A percentile compares a stretch with the other conserved stretches of the same genome.
These are phyloP conservation scores for Drosophila pegasa DNA, from an alignment of 2,888 invertebrate genomes.

Conservation along the genomic window DNA sequence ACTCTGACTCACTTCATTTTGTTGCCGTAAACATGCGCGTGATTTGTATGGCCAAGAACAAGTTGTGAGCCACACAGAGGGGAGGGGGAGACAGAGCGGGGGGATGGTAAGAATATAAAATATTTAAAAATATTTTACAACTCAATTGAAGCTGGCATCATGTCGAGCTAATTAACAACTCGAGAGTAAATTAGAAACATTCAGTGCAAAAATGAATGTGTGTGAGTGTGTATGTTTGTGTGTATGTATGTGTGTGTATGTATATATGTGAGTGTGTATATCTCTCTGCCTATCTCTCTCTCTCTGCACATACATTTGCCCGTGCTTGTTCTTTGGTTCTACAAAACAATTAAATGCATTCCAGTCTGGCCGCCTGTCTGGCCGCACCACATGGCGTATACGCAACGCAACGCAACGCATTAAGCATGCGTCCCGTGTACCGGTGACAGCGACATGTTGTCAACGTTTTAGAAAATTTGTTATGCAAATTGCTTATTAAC, in stretches of 20 bases:
- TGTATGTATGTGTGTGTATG: neutral
- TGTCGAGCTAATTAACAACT: constrained; percentile 65
- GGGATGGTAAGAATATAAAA: no score
- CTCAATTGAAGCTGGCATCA: neutral
- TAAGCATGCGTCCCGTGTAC: constrained; percentile 49
- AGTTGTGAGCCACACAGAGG: neutral
- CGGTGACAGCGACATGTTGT: constrained; percentile 55
- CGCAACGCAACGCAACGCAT: constrained; percentile 55
- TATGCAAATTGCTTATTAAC: constrained; percentile 82
- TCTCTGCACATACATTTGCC: no score
- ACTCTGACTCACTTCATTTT: neutral
- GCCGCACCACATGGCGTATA: constrained; percentile 54
- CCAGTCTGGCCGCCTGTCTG: constrained; percentile 15
- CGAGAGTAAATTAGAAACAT: constrained; percentile 66
- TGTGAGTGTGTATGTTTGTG: neutral
- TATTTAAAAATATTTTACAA: neutral
- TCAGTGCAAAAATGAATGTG: constrained; percentile 51
- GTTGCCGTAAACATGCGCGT: neutral
- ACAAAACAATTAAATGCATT: constrained; percentile 73
- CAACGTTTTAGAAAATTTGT: constrained; percentile 76
- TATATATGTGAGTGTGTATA: neutral
- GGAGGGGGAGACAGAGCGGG: no score
- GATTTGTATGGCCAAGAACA: neutral
- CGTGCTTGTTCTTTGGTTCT: constrained; percentile 5
- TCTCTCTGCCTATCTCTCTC: no score